phyloP scores from a whole-genome alignment of 2,888 invertebrate genomes.

The Drosophila buzzatii region DNA sequence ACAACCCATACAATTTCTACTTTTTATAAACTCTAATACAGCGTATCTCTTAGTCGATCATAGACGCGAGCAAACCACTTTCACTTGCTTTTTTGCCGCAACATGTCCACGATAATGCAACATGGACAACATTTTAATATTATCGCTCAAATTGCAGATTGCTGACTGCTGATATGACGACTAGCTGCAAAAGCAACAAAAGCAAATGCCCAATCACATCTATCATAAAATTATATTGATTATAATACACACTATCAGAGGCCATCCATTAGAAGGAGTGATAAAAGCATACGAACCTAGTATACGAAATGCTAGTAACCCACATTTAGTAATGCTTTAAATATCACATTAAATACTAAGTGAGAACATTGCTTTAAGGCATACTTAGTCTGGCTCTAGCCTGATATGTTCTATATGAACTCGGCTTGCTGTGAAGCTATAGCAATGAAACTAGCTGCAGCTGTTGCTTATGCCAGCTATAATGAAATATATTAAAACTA shows the following conservation, averaged over 20 bases:
- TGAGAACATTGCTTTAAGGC: too few relatives aligned
- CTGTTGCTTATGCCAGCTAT: not conserved
- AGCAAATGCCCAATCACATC: slow-evolving; percentile 1
- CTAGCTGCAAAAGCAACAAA: not conserved
- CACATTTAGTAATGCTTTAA: not conserved
- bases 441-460: not conserved
- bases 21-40: not conserved
- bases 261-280: slow-evolving; percentile 2
- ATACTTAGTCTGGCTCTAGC: not conserved
- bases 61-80: not conserved
- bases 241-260: slow-evolving; percentile 9
- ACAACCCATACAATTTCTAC: not conserved
- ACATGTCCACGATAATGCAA: not conserved
- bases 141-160: not conserved
- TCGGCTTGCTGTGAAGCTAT: not conserved
- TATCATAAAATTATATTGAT: slow-evolving; percentile 20
- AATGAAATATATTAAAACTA: not conserved
- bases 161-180: not conserved
- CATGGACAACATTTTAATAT: slow-evolving; percentile 2
- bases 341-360: too few relatives aligned
- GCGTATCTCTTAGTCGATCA: not conserved
- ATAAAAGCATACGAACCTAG: not conserved
- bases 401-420: not conserved
- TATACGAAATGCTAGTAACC: not conserved
- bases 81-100: not conserved